These are phyloP conservation scores for Trinorchestia longiramus DNA, from an alignment of 1,140 invertebrate genomes.

Conservation along the genomic window DNA sequence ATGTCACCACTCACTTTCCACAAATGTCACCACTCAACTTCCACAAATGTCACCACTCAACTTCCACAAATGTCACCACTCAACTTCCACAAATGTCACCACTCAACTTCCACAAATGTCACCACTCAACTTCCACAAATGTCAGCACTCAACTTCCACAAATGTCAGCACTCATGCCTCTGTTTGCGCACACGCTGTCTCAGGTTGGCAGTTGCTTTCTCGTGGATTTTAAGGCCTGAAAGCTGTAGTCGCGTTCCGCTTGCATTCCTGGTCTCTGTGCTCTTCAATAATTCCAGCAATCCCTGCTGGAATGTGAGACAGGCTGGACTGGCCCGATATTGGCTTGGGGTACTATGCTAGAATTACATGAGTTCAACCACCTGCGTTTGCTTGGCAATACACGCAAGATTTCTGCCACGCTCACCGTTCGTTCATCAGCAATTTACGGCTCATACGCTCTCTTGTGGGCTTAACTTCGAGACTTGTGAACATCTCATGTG, in stretches of 20 bases:
- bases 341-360: constrained; percentile 1
- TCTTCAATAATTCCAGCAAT: constrained; percentile 39
- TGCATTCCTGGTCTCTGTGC: constrained; percentile 27
- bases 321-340: constrained; percentile 8
- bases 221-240: not conserved
- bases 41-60: no score
- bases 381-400: constrained; percentile 33
- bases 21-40: no score
- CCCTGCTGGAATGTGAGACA: constrained; percentile 32
- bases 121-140: not conserved
- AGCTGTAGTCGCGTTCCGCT: constrained; percentile 1
- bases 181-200: not conserved
- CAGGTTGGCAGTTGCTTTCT: not conserved
- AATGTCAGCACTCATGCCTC: not conserved
- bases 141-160: not conserved
- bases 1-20: no score
- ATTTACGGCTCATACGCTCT: not conserved
- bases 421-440: not conserved
- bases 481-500: no score
- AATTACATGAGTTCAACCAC: constrained; percentile 28
- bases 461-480: no score
- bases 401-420: not conserved
- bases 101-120: not conserved
- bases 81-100: not conserved
- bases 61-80: no score